Base-by-base conservation (phyloP, 2,888 invertebrate species). In the Thecocarcelia acutangulata region DNA sequence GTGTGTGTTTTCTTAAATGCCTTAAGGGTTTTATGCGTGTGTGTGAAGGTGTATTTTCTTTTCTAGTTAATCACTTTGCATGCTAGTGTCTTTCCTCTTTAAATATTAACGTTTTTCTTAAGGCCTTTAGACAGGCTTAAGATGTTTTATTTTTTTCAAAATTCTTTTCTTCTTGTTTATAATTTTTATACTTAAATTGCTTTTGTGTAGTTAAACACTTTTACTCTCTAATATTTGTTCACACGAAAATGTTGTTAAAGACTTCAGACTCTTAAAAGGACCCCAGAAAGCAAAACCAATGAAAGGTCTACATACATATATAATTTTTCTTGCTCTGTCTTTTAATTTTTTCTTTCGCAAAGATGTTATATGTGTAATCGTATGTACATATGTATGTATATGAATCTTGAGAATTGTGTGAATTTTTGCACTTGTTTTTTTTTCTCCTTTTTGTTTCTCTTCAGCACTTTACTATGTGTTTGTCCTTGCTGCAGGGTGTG, bases 401-500 rank as follows among this genome's bases (percentile, higher is more conserved):
- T 77, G 50, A 82, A 74, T 46, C 63, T 40, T 64, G 42, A 77
- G 69, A 44, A 69, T 77, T 82, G 81, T 82, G 81, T 78, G 81
- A 77, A 82, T 54, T 77, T 69, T 82, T 37, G 50, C 81, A 82
- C 77, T 82, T 77, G 81, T 33, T 69, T 17, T 44, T 64, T 28
- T 61, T 33, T 50, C n/a, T 52, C 2, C 13, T 46, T 8, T 37
- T n/a, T 3, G 8, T 8, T 17, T 12, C 21, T 59, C 21, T 59
- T 15, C 5, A 9, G n/a, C n/a, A n/a, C n/a, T 1, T 12, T 9
- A 17, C 9, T 50, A 50, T 4, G 40, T 24, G 17, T 24, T 13
- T 73, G 46, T 63, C 54, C 15, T 28, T 56, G 44, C 15, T 64
- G 3, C 1, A n/a, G 48, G 15, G 33, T 66, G 46, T 54, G 15